Percentiles rank a stretch among this genome's conserved stretches.
These are phyloP conservation scores for Drosophila sechellia DNA, from an alignment of 1,140 invertebrate species.

Conservation along the genomic window DNA sequence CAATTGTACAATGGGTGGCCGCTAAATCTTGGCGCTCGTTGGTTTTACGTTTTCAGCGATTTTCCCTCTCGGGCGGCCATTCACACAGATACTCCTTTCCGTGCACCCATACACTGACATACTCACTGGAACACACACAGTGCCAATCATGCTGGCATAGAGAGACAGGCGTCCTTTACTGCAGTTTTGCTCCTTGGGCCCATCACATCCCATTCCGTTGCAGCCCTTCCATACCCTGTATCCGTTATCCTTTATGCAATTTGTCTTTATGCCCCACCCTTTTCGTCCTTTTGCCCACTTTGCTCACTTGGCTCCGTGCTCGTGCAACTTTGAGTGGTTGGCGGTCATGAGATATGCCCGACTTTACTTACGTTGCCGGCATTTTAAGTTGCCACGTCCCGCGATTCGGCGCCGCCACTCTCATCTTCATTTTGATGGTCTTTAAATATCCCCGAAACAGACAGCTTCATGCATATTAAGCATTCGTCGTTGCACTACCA, in stretches of 20 bases:
- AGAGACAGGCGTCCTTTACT: conserved; percentile 18
- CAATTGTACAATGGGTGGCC: conserved; percentile 42
- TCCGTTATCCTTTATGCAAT: conserved; percentile 68
- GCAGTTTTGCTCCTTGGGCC: conserved; percentile 19
- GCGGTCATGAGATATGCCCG: conserved; percentile 56
- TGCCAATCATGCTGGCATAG: conserved; percentile 8
- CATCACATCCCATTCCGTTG: not conserved
- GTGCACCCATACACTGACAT: conserved; percentile 37
- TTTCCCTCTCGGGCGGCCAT: conserved; percentile 22
- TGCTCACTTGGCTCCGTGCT: conserved; percentile 37
- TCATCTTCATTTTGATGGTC: conserved; percentile 52
- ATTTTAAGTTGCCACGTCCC: conserved; percentile 56
- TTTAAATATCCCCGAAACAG: conserved; percentile 52
- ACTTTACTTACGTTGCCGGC: conserved; percentile 36
- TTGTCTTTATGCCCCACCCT: conserved; percentile 55
- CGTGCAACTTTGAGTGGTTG: conserved; percentile 51
- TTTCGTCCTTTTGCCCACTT: conserved; percentile 28
- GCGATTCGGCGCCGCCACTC: not conserved
- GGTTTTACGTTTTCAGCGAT: conserved; percentile 54
- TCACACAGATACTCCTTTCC: conserved; percentile 27
- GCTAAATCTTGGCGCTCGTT: conserved; percentile 48
- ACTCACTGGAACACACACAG: not conserved
- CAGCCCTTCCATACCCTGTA: not conserved
- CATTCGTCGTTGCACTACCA: conserved; percentile 8
- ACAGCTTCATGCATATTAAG: conserved; percentile 59